Evolutionary conservation across 2,888 invertebrate genomes (phyloP).

Genomic region (Apamea monoglypha): DNA sequence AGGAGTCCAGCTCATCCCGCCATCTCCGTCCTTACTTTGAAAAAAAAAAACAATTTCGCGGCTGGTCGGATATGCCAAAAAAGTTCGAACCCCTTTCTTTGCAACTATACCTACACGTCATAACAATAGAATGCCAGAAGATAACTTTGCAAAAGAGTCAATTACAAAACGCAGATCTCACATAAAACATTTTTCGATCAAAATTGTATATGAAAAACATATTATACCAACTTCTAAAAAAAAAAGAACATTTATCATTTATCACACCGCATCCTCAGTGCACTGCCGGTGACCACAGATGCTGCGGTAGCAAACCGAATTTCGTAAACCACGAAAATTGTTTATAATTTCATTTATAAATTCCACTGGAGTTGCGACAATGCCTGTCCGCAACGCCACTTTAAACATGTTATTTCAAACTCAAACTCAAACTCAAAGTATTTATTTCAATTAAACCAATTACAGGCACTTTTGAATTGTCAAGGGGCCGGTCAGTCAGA

Average conservation of each 20-base stretch:
- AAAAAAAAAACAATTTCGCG: no score
- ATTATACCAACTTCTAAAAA: not conserved
- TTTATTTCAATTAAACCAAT: no score
- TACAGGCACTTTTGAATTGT: no score
- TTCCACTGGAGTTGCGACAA: not conserved
- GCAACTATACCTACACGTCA: not conserved
- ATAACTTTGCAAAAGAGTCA: not conserved
- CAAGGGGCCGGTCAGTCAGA: no score
- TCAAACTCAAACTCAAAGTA: no score
- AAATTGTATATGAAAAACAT: not conserved
- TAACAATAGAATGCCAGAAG: not conserved
- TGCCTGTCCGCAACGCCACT: no score
- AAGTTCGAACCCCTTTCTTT: not conserved
- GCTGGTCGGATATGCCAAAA: no score
- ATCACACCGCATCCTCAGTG: conserved; percentile 10
- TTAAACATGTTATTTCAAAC: no score
- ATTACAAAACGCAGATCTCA: not conserved
- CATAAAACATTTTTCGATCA: not conserved
- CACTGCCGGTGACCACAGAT: conserved; percentile 7
- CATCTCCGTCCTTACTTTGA: no score
- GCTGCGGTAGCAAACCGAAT: conserved; percentile 12
- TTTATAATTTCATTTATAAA: not conserved
- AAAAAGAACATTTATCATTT: not conserved
- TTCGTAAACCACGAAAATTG: conserved; percentile 12
- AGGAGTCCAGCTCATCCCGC: no score